Evolutionary conservation across 2,888 invertebrate species (phyloP), one percentile per base, ranked within the genome.

Genomic region (Rhamphomyia laevipes): DNA sequence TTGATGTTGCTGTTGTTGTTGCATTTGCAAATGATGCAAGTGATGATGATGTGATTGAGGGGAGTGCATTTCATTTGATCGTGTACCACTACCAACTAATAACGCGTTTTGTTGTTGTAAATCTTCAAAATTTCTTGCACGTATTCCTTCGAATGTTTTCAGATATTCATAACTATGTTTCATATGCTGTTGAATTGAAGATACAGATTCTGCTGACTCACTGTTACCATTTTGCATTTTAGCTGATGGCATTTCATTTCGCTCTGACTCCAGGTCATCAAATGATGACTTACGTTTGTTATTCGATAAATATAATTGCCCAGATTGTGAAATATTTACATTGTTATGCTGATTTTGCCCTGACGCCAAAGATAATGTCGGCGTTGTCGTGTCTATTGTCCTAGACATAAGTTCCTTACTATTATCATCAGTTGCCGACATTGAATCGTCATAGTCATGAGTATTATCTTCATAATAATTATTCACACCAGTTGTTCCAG

Each of bases 81-180:
- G 37, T 37, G 52, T 50, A 10, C 49, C 45, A 27, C 48, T 48
- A 31, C 51, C 51, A 17, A 45, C 52, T 47, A 53, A 37, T 12
- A 46, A 47, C 50, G 57, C 58, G 7, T 56, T 51, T 17, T 55
- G 52, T 33, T 43, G 42, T 30, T 69, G 68, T 55, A 70, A 65
- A 46, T 70, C 70, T 50, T 69, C 69, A 40, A 70, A 59, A 31
- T 60, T 66, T n/a, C 70, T 64, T 40, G 69, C 66, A 13, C 69
- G 58, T n/a, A 70, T 67, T 31, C 63, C 64, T 35, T 66, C 66
- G 37, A 62, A 63, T 11, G 51, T 49, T 43, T 62, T 62, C 40
- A 61, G 43, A 40, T 53, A 59, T 53, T 61, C 59, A 56, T 61
- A 56, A 31, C 53, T 53, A 46, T 53, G 51, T 45, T 54, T 54